Evolutionary conservation across 2,797 vertebrate species (phyloP), one percentile per base, ranked within the genome.

Genomic region (Ispidina picta): DNA sequence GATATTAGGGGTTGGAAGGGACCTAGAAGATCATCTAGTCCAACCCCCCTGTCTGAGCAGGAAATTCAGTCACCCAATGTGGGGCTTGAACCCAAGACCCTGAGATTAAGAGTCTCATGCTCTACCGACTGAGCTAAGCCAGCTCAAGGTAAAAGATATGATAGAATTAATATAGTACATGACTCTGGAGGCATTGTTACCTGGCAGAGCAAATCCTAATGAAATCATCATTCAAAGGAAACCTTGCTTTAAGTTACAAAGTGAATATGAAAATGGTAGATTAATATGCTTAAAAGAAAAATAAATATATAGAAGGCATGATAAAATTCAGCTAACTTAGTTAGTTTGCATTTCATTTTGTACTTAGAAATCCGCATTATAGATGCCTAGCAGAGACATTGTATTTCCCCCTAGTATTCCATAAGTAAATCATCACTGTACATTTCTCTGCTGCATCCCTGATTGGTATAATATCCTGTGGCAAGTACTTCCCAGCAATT

Each of bases 131-230:
- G n/a, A n/a, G n/a, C n/a, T n/a, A n/a, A n/a, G n/a, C n/a, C n/a
- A n/a, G n/a, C n/a, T n/a, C n/a, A 70, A 75, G 59, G 28, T 52
- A 85, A 75, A 91, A 62, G 37, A 69, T 83, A 12, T 89, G 90
- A 64, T 72, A 95, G 93, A 71, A 94, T 92, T 93, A 96, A 93
- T 95, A 56, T 75, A 83, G 80, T 59, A 86, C 21, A 58, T 91
- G 90, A 82, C 41, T 94, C 78, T 79, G 31, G 58, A 92, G 77
- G 52, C 49, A 81, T 76, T 1, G 35, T 63, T 93, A 58, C 76
- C 82, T 94, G 81, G 83, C 81, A 91, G 46, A 95, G 86, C 70
- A 95, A 90, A 60, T 92, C 77, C 74, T 96, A 95, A 96, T 95
- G 94, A 94, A 95, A 73, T 93, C 92, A 94, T 95, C 85, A 77